These are phyloP conservation scores for Stercorarius parasiticus DNA, from an alignment of 2,113 vertebrate genomes.

Conservation along the genomic window DNA sequence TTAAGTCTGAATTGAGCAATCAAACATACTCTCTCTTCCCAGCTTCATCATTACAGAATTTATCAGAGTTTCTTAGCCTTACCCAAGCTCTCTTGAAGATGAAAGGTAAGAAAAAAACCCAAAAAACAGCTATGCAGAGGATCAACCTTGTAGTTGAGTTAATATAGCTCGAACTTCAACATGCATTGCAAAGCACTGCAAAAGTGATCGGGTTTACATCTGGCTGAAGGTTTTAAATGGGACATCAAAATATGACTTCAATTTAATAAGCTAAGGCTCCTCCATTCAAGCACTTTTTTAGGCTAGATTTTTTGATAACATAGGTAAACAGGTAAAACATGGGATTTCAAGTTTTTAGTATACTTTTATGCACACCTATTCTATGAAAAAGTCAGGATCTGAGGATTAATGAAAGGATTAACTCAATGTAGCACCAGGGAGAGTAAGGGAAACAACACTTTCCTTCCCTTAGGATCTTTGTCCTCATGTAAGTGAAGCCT, in stretches of 20 bases:
- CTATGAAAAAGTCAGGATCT: not conserved
- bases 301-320: not conserved
- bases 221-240: not conserved
- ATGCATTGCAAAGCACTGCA: not conserved
- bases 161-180: not conserved
- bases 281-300: not conserved
- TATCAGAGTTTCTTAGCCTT: not conserved
- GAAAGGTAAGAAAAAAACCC: not conserved
- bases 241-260: not conserved
- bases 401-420: not conserved
- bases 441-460: not conserved
- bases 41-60: not conserved
- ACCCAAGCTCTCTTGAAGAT: rapidly evolving
- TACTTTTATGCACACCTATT: not conserved
- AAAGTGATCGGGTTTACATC: not conserved
- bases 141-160: not conserved
- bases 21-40: not conserved
- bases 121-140: not conserved
- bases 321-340: not conserved
- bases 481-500: not conserved
- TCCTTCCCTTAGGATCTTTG: not conserved
- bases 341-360: not conserved
- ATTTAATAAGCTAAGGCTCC: not conserved
- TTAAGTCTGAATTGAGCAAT: not conserved
- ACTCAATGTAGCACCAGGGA: not conserved